These are phyloP conservation scores for Campylorhamphus procurvoides DNA, from an alignment of 2,113 vertebrate genomes.

Conservation along the genomic window DNA sequence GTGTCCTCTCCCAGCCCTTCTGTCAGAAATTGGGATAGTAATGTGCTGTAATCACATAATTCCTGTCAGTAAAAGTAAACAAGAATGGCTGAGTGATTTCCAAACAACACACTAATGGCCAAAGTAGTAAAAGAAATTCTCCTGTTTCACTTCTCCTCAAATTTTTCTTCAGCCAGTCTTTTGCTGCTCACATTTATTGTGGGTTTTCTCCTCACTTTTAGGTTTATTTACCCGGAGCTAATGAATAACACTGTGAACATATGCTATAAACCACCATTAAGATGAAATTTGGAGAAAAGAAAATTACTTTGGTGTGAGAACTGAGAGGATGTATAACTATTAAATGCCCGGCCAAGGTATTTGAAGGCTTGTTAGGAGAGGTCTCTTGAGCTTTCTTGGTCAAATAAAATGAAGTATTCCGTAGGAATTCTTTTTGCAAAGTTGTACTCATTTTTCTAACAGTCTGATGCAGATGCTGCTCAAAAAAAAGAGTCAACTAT, in stretches of 20 bases:
- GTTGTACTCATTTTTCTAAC: neutral
- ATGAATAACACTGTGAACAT: conserved; percentile 53
- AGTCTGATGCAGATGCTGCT: conserved; percentile 30
- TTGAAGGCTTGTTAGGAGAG: conserved; percentile 44
- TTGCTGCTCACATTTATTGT: conserved; percentile 34
- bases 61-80: conserved; percentile 68
- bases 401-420: conserved; percentile 25
- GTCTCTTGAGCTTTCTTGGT: conserved; percentile 3
- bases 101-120: conserved; percentile 50
- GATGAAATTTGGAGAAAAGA: conserved; percentile 59
- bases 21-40: conserved; percentile 35
- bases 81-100: conserved; percentile 58
- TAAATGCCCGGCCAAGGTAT: conserved; percentile 40
- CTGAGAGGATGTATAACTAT: conserved; percentile 27
- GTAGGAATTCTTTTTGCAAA: conserved; percentile 1
- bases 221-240: conserved; percentile 65
- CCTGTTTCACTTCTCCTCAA: neutral
- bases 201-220: conserved; percentile 32
- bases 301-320: conserved; percentile 51
- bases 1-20: conserved; percentile 14
- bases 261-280: conserved; percentile 64
- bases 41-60: conserved; percentile 62
- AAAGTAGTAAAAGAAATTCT: neutral
- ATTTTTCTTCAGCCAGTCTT: conserved; percentile 22
- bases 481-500: neutral